Evolutionary conservation across 2,797 vertebrate species (phyloP).

Genomic region (Heliangelus exortis): DNA sequence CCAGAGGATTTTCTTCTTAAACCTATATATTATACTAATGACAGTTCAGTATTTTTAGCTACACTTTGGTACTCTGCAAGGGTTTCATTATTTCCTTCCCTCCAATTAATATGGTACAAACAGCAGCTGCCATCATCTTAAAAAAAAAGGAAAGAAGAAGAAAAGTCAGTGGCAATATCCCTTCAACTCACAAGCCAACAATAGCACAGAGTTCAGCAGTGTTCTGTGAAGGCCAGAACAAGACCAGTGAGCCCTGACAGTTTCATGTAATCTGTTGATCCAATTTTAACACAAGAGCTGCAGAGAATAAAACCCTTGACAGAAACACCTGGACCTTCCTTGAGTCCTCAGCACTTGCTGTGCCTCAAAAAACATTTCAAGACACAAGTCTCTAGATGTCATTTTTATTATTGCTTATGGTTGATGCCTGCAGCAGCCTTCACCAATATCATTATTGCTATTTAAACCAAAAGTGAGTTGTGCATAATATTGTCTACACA

Average conservation of each 20-base stretch:
- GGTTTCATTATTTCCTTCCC: slow-evolving; percentile 39
- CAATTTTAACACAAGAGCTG: slow-evolving; percentile 5
- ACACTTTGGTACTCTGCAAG: not conserved
- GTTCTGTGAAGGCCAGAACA: not conserved
- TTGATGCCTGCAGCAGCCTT: not conserved
- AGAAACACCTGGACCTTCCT: slow-evolving; percentile 3
- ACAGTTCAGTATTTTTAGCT: slow-evolving; percentile 6
- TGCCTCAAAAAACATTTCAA: not conserved
- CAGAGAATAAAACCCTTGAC: slow-evolving; percentile 17
- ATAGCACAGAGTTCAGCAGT: not conserved
- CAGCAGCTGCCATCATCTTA: not conserved
- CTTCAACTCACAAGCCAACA: not conserved
- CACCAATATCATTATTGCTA: not conserved
- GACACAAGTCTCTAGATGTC: not conserved
- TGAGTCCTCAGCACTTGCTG: not conserved
- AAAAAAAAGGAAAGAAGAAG: not conserved
- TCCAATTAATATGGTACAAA: slow-evolving; percentile 1
- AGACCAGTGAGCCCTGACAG: not conserved
- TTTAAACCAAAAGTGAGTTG: not conserved
- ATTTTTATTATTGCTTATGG: not conserved
- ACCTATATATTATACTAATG: not conserved
- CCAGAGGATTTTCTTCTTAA: not conserved
- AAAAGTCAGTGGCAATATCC: not conserved
- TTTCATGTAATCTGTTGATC: not conserved
- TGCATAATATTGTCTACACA: not conserved